phyloP scores from a whole-genome alignment of 2,113 vertebrate species.

The Podiceps cristatus region DNA sequence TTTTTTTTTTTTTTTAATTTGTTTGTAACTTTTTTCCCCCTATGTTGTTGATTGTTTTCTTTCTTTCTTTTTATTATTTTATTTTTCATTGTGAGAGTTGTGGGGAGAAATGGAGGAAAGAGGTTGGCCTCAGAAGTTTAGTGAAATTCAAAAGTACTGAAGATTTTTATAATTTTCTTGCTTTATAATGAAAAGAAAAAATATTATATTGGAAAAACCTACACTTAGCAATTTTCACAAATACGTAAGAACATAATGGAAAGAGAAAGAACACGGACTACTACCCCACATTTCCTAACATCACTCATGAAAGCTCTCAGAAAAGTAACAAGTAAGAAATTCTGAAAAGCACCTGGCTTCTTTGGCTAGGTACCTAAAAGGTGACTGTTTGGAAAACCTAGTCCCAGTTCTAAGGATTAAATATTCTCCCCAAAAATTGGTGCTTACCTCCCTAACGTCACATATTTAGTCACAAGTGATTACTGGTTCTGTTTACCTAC shows the following conservation, averaged over 20 bases:
- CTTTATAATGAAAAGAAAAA: neutral
- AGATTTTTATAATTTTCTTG: neutral
- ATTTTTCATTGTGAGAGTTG: neutral
- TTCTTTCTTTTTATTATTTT: neutral
- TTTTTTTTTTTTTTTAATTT: neutral
- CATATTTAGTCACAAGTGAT: neutral
- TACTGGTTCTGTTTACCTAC: neutral
- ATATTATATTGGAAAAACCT: neutral
- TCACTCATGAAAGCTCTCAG: neutral
- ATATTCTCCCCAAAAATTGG: neutral
- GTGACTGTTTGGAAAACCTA: neutral
- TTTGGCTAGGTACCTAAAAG: constrained; percentile 10
- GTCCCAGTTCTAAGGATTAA: neutral
- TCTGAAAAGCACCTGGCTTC: neutral
- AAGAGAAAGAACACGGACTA: neutral
- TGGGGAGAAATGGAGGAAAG: neutral
- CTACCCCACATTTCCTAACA: neutral
- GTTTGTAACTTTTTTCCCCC: neutral
- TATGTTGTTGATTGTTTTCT: neutral
- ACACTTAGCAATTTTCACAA: neutral
- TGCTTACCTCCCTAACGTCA: neutral
- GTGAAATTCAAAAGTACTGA: neutral
- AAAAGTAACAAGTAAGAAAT: constrained; percentile 26
- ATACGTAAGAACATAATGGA: neutral
- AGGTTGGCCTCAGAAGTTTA: neutral